Evolutionary conservation across 2,888 invertebrate genomes (phyloP).

Genomic region (Deilephila elpenor): DNA sequence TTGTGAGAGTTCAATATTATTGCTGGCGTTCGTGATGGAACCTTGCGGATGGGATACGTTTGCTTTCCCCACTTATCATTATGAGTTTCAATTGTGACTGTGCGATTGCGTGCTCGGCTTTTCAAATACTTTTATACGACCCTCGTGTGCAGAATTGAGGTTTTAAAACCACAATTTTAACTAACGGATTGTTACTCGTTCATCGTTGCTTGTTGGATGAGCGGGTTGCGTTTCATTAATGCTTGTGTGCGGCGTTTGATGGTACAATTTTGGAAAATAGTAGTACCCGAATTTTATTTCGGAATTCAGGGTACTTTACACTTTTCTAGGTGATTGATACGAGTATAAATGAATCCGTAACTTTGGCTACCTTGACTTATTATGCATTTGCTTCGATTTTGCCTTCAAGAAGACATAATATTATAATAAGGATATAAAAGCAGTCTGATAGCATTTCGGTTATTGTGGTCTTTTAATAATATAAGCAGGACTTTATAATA

Average conservation of each 20-base stretch:
- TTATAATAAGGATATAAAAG: too few species aligned
- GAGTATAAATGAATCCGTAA: too few species aligned
- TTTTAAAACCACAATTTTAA: background rate
- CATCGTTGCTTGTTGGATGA: background rate
- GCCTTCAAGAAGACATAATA: too few species aligned
- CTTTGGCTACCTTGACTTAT: too few species aligned
- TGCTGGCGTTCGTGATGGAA: slow-evolving; percentile 58
- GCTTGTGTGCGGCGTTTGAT: background rate
- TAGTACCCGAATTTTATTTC: too few species aligned
- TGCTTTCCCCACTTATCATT: slow-evolving; percentile 56
- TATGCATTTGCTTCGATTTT: too few species aligned
- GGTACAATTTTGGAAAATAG: background rate
- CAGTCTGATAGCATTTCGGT: too few species aligned
- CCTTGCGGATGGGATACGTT: slow-evolving; percentile 54
- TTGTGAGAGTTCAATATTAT: slow-evolving; percentile 74
- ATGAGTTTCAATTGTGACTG: slow-evolving; percentile 53
- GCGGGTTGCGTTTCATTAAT: background rate
- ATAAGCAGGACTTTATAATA: too few species aligned
- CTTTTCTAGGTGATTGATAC: too few species aligned
- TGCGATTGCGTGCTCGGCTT: slow-evolving; percentile 47
- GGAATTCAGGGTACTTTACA: too few species aligned
- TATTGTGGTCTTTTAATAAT: too few species aligned
- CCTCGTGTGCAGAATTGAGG: background rate
- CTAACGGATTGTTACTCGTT: background rate
- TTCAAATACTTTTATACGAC: slow-evolving; percentile 37